Evolutionary conservation across 2,797 vertebrate species (phyloP).

Genomic region (Coregonus ussuriensis): DNA sequence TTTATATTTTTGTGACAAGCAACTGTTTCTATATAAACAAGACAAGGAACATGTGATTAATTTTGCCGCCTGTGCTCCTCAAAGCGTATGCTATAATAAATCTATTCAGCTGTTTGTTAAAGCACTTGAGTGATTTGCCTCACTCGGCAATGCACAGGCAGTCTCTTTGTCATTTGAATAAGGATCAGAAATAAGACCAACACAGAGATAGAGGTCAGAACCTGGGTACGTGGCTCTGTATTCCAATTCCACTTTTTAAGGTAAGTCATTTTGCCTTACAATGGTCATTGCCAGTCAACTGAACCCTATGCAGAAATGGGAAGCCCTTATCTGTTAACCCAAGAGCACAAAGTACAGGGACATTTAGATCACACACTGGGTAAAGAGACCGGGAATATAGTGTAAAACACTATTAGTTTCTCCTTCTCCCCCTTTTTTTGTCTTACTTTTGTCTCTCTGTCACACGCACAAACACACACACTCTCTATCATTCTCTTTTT

Average conservation of each 20-base stretch:
- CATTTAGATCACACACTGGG: neutral
- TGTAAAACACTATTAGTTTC: neutral
- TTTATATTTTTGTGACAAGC: slow-evolving; percentile 80
- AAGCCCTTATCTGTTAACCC: neutral
- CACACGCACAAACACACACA: neutral
- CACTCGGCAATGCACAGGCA: slow-evolving; percentile 12
- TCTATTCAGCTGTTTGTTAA: slow-evolving; percentile 80
- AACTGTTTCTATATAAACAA: slow-evolving; percentile 75
- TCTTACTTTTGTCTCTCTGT: neutral
- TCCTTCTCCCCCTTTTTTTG: neutral
- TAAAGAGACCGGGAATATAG: neutral
- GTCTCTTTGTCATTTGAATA: slow-evolving; percentile 3
- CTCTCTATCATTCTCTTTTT: neutral
- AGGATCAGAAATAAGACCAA: neutral
- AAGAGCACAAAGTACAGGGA: neutral
- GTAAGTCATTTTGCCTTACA: slow-evolving; percentile 2
- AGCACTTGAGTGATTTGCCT: slow-evolving; percentile 71
- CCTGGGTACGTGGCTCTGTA: neutral
- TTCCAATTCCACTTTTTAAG: neutral
- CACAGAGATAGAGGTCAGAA: neutral
- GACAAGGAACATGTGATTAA: slow-evolving; percentile 70
- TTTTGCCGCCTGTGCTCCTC: slow-evolving; percentile 70
- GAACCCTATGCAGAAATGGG: too few species aligned
- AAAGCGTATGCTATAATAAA: slow-evolving; percentile 76
- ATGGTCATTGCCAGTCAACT: neutral